phyloP scores from a whole-genome alignment of 2,797 vertebrate genomes.

The Synanceia verrucosa region DNA sequence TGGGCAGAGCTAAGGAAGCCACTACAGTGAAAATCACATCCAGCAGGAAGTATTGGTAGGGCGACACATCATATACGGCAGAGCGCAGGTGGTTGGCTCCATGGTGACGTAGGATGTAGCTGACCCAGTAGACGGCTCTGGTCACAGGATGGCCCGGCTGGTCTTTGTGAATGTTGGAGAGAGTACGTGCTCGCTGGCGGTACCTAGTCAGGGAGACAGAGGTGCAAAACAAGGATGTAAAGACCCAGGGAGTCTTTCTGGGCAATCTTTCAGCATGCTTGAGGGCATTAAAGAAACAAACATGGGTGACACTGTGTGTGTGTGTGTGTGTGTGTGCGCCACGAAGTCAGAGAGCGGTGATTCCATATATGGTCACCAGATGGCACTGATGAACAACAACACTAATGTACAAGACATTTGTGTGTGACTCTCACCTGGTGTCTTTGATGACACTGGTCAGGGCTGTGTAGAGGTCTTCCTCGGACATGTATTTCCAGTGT shows the following conservation, averaged over 20 bases:
- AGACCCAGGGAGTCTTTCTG: background rate
- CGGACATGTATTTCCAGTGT: constrained; percentile 93
- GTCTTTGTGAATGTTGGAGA: constrained; percentile 97
- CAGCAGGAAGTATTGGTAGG: constrained; percentile 95
- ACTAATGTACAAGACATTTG: background rate
- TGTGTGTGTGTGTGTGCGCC: too few species aligned
- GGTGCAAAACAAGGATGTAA: background rate
- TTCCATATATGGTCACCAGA: constrained; percentile 37
- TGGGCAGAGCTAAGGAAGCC: constrained; percentile 76
- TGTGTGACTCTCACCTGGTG: constrained; percentile 80
- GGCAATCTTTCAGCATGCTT: background rate
- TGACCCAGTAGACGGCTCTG: constrained; percentile 96
- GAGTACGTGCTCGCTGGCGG: constrained; percentile 86
- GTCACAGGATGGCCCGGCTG: constrained; percentile 94
- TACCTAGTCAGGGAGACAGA: constrained; percentile 80
- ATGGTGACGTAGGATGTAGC: constrained; percentile 93
- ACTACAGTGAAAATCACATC: constrained; percentile 86
- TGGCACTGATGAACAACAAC: constrained; percentile 33
- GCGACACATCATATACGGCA: constrained; percentile 89
- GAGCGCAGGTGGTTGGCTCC: constrained; percentile 94
- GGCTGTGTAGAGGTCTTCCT: constrained; percentile 87
- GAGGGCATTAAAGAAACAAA: background rate
- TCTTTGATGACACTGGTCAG: constrained; percentile 90
- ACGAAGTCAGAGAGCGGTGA: background rate
- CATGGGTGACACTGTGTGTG: too few species aligned